These are phyloP conservation scores for Bradypodion pumilum DNA, from an alignment of 2,797 vertebrate species.

Conservation along the genomic window DNA sequence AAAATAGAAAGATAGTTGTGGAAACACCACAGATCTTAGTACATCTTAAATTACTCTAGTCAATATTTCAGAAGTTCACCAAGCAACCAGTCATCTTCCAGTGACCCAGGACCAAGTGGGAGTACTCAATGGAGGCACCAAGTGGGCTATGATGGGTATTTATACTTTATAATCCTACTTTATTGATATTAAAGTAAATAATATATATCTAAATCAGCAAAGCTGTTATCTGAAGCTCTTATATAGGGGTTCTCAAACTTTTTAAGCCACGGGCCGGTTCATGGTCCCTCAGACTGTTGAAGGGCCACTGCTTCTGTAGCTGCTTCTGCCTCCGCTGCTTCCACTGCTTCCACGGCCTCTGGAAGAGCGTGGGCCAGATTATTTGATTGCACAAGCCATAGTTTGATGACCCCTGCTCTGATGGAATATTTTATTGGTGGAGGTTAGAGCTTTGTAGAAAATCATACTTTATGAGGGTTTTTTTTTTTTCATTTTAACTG, in stretches of 20 bases:
- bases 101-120: constrained; percentile 90
- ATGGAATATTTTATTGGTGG: neutral
- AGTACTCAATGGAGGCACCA: constrained; percentile 92
- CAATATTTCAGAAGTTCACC: constrained; percentile 92
- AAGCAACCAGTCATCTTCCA: constrained; percentile 97
- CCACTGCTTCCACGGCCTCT: too few species aligned
- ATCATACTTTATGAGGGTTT: neutral
- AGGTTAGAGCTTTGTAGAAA: neutral
- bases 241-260: too few species aligned
- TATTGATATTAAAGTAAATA: neutral
- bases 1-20: constrained; percentile 59
- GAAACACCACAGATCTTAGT: constrained; percentile 69
- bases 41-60: constrained; percentile 75
- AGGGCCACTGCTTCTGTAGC: too few species aligned
- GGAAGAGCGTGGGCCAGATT: too few species aligned
- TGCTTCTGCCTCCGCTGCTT: too few species aligned
- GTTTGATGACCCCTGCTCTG: too few species aligned
- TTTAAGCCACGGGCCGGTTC: too few species aligned
- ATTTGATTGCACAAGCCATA: too few species aligned
- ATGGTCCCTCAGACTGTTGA: too few species aligned
- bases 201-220: neutral
- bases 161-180: constrained; percentile 5
- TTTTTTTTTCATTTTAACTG: neutral
- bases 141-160: constrained; percentile 90
- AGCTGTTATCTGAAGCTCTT: neutral